phyloP scores from a whole-genome alignment of 2,888 invertebrate genomes.

The Drosophila macrospina region DNA sequence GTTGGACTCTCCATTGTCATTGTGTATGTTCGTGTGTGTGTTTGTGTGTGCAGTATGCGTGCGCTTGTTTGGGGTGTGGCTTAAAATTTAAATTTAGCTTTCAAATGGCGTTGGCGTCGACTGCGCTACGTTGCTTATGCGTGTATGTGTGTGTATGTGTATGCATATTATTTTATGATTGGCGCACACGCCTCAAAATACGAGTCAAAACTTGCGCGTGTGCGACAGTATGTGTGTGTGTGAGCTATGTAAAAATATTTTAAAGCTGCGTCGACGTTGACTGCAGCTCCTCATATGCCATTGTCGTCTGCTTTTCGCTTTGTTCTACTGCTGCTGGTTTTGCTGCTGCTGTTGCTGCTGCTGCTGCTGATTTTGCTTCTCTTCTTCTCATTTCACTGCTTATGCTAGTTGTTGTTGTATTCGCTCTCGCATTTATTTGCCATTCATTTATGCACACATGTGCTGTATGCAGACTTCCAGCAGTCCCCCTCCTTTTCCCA shows the following conservation, averaged over 20 bases:
- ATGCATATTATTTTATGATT: slow-evolving; percentile 81
- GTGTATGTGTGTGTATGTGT: slow-evolving; percentile 43
- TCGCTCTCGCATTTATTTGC: slow-evolving; percentile 71
- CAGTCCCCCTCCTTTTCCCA: not conserved
- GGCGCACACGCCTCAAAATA: slow-evolving; percentile 71
- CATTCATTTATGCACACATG: slow-evolving; percentile 81
- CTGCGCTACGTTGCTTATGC: slow-evolving; percentile 36
- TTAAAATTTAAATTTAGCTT: slow-evolving; percentile 85
- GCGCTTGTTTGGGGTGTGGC: slow-evolving; percentile 84
- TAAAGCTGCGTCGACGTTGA: slow-evolving; percentile 78
- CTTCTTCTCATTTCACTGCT: slow-evolving; percentile 11
- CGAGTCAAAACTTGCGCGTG: slow-evolving; percentile 52
- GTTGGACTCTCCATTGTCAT: slow-evolving; percentile 60
- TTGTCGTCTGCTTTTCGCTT: slow-evolving; percentile 47
- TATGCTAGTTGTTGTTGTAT: slow-evolving; percentile 29
- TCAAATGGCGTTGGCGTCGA: slow-evolving; percentile 75
- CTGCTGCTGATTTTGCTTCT: slow-evolving; percentile 29
- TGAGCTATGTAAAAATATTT: slow-evolving; percentile 79
- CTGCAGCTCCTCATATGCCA: slow-evolving; percentile 49
- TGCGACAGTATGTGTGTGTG: slow-evolving; percentile 17
- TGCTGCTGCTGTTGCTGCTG: slow-evolving; percentile 15
- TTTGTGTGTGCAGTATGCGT: slow-evolving; percentile 66
- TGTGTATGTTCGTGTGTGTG: slow-evolving; percentile 48
- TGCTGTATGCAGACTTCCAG: slow-evolving; percentile 41
- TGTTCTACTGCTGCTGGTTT: slow-evolving; percentile 35